Percentiles rank a stretch among this genome's conserved stretches.
phyloP scores from a whole-genome alignment of 2,113 vertebrate genomes.

The Phylloscopus trochiloides region DNA sequence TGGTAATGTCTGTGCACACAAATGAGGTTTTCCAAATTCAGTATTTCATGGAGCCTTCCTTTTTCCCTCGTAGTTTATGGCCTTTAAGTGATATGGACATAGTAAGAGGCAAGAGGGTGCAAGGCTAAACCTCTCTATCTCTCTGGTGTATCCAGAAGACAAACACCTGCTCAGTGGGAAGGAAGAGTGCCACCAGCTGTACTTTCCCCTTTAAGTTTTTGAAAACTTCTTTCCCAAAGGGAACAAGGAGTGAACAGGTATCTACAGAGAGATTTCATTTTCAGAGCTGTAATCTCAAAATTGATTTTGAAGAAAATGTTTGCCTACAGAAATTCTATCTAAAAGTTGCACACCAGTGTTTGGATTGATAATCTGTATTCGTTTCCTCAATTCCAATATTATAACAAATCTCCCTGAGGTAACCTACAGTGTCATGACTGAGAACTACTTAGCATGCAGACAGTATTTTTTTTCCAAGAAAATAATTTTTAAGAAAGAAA shows the following conservation, averaged over 20 bases:
- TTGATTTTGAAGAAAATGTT: not conserved
- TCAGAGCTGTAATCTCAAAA: not conserved
- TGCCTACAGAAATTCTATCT: not conserved
- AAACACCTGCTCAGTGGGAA: not conserved
- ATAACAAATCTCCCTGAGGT: not conserved
- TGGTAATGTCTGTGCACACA: not conserved
- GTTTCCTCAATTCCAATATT: not conserved
- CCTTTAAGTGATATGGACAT: not conserved
- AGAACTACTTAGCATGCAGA: not conserved
- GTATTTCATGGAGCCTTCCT: not conserved
- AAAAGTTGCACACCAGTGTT: rapidly evolving
- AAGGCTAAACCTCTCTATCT: not conserved
- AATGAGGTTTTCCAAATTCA: not conserved
- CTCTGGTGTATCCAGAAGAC: not conserved
- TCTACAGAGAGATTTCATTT: not conserved
- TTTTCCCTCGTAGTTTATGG: not conserved
- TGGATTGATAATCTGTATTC: not conserved
- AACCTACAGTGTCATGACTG: not conserved
- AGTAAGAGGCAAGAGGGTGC: not conserved
- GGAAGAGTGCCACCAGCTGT: rapidly evolving
- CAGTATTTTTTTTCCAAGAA: not conserved
- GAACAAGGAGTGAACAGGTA: not conserved
- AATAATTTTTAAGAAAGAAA: not conserved
- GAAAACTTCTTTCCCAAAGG: rapidly evolving
- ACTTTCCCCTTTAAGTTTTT: not conserved